A percentile compares a stretch with the other conserved stretches of the same genome.
These are phyloP conservation scores for Carpatolechia fugitivella DNA, from an alignment of 2,888 invertebrate species.

Conservation along the genomic window DNA sequence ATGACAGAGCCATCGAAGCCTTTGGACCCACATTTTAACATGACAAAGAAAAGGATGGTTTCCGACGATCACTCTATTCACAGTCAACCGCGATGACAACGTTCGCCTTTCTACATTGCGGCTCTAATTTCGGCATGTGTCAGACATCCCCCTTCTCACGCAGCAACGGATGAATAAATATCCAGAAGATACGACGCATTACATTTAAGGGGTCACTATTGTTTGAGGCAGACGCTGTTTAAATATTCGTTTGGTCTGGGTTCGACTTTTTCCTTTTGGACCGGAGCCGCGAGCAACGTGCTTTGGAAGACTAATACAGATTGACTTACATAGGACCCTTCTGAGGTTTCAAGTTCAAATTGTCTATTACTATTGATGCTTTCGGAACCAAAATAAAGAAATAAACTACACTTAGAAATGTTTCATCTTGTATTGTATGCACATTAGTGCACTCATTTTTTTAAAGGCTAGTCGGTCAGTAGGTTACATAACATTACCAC, in stretches of 20 bases:
- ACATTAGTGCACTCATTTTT: neutral
- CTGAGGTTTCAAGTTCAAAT: slow-evolving; percentile 16
- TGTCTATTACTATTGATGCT: neutral
- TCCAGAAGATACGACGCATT: neutral
- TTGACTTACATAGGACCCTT: neutral
- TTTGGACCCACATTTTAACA: neutral
- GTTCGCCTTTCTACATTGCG: no score
- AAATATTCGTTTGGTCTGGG: neutral
- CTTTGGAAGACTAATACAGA: slow-evolving; percentile 29
- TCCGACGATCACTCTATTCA: neutral
- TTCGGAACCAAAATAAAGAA: neutral
- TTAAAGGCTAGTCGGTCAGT: neutral
- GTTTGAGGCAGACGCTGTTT: neutral
- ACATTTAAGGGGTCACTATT: neutral
- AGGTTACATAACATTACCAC: neutral
- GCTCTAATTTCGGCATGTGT: no score
- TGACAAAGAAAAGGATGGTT: neutral
- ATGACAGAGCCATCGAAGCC: neutral
- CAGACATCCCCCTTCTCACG: no score
- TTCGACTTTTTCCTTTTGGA: neutral
- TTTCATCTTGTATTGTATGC: neutral
- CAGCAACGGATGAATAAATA: no score
- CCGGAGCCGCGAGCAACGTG: neutral
- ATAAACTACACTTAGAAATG: neutral
- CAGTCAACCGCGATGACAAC: no score